Conservation (phyloP, 2,113 vertebrate species). For the Apus apus region DNA sequence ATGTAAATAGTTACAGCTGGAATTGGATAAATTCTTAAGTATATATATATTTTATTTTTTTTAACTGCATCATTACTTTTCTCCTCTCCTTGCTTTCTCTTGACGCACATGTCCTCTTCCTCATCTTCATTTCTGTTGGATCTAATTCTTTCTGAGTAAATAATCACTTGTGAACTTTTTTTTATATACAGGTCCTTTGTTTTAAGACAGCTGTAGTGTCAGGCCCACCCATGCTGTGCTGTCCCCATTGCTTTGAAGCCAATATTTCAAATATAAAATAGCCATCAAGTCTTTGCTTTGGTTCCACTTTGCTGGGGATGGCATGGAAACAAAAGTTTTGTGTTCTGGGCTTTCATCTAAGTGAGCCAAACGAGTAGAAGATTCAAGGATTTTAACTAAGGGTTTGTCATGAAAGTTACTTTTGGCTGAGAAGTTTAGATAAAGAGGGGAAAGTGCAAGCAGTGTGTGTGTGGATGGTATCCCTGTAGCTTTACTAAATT, state of each 20-base stretch:
- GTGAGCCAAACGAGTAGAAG: background rate
- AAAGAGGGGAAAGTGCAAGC: background rate
- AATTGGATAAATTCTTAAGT: background rate
- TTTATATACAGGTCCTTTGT: slow-evolving; percentile 43
- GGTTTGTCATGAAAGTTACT: background rate
- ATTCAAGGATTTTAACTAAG: background rate
- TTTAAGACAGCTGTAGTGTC: slow-evolving; percentile 29
- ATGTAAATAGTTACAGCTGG: background rate
- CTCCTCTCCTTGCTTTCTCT: background rate
- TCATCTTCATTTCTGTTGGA: slow-evolving; percentile 6
- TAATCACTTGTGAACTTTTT: background rate
- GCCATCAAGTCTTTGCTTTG: background rate
- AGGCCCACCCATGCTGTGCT: slow-evolving; percentile 48
- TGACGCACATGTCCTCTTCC: background rate
- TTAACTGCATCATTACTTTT: background rate
- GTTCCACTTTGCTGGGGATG: background rate
- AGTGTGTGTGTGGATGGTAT: background rate
- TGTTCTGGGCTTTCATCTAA: slow-evolving; percentile 29
- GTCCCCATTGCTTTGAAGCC: slow-evolving; percentile 41
- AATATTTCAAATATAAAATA: slow-evolving; percentile 54
- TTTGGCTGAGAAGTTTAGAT: background rate
- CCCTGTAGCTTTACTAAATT: background rate
- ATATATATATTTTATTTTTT: no score
- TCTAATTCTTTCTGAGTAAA: background rate
- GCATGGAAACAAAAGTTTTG: slow-evolving; percentile 43